Base-by-base conservation (phyloP, 2,797 vertebrate genomes). In the Amphiprion clarkii region DNA sequence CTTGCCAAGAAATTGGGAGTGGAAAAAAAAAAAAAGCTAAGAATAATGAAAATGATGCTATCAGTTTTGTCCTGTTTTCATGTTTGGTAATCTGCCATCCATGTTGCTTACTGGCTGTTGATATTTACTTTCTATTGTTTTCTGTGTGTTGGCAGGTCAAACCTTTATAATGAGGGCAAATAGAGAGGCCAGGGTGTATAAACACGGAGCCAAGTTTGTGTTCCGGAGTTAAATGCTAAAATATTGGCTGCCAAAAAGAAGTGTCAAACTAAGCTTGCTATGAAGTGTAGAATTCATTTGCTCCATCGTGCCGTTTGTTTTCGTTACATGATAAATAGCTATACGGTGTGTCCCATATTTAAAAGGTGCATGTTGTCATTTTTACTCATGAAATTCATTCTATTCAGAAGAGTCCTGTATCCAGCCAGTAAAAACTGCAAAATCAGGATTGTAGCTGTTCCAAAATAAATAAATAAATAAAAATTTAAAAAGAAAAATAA, bases 141-240 rank as follows among this genome's bases (percentile, higher is more conserved):
- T 85, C 42, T 67, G 61, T 73, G 53, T 81, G 78, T 79, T 87
- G 77, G 72, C 71, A 68, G 84, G 77, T 82, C 78, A 82, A 83
- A 79, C 80, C 66, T 87, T 89, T 74, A 85, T 88, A 88, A 90
- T 86, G 57, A 88, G 85, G 74, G 77, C 48, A 84, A 85, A 84
- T 62, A 67, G 36, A 79, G 59, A 89, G 59, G 72, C 73, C 64
- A 59, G 7, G 51, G 29, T 8, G 8, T 13, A 42, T 57, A 54
- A 79, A 80, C 46, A 67, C 56, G 19, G 2, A 82, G 79, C 65
- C 78, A 78, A 82, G 55, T 79, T 40, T 79, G 39, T 74, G 71
- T 57, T 84, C 40, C 70, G 46, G 27, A 83, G 65, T 76, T 70
- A 48, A 85, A 82, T 39, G 16, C 61, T 46, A 66, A 33, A 82